A percentile compares a stretch with the other conserved stretches of the same genome.
Conservation (phyloP, 1,140 invertebrate species). For the Nymphalis io region DNA sequence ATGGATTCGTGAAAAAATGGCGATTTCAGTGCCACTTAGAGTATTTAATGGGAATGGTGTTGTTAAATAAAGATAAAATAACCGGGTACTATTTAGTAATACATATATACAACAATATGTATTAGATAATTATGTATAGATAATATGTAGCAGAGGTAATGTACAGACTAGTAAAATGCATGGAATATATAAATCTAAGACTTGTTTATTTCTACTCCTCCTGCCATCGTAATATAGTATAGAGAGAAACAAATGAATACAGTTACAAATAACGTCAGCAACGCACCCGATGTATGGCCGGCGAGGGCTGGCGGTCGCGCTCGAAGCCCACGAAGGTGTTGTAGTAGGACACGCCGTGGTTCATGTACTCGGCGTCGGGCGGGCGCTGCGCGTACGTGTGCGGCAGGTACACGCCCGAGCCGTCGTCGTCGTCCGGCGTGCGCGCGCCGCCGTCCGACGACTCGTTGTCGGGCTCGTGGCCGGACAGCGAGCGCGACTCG, state of each 20-base stretch:
- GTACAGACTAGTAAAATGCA: no score
- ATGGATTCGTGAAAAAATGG: no score
- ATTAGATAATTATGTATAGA: no score
- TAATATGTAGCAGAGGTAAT: no score
- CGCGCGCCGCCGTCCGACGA: conserved; percentile 85
- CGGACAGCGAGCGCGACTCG: conserved; percentile 79
- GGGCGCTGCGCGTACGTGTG: conserved; percentile 74
- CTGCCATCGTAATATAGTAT: no score
- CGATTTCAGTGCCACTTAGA: no score
- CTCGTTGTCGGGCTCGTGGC: conserved; percentile 86
- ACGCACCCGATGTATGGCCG: conserved; percentile 73
- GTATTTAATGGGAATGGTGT: no score
- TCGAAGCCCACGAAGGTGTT: conserved; percentile 82
- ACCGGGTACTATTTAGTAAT: no score
- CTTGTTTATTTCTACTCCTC: background rate
- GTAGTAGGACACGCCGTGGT: conserved; percentile 82
- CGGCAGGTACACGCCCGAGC: conserved; percentile 81
- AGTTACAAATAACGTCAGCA: background rate
- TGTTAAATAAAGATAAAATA: no score
- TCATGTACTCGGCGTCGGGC: conserved; percentile 74
- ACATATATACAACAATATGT: no score
- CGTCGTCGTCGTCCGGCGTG: conserved; percentile 81
- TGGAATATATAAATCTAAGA: no score
- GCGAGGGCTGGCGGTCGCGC: conserved; percentile 67
- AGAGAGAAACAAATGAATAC: no score